Evolutionary conservation across 2,797 vertebrate species (phyloP), one percentile per base, ranked within the genome.

Genomic region (Falco cherrug): DNA sequence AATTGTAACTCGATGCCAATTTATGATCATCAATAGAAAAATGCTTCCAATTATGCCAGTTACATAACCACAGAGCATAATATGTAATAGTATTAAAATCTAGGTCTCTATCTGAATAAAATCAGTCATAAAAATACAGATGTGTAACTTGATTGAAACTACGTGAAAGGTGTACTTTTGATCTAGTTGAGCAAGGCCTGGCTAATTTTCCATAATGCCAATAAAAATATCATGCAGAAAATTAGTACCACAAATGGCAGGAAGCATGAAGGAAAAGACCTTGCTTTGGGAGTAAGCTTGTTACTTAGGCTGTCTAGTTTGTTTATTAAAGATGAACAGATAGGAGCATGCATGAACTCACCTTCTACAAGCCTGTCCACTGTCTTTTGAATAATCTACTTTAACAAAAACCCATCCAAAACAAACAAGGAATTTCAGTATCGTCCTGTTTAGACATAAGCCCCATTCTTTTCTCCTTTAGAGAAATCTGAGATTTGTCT

Each of bases 341-440:
- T 19, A 67, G 79, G 71, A 95, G 77, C 65, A 85, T 70, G 71
- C 60, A 95, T 22, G 60, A 90, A 95, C 68, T 97, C 90, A 95
- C 91, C 94, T 97, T 92, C 65, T 89, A 89, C 77, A 92, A 96
- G 47, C 80, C 50, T 93, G 35, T 82, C 71, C 86, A 64, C 50
- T 84, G 60, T 78, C 79, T 74, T 95, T 87, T 92, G 69, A 65
- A 89, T 51, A 53, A 50, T 33, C 73, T 90, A 51, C 6, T 31
- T 80, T 79, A 96, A 93, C 67, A 89, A 43, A 80, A 95, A 68
- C 22, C 39, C 54, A 61, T 48, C 61, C 41, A 92, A 81, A 69
- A 20, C 39, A 83, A 91, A 73, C 16, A 94, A 75, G n/a, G 35
- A 64, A 84, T 53, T 85, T 39, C 24, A 74, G n/a, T 92, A 41